Conservation (phyloP, 2,797 vertebrate genomes). For the Oreochromis grahami region DNA sequence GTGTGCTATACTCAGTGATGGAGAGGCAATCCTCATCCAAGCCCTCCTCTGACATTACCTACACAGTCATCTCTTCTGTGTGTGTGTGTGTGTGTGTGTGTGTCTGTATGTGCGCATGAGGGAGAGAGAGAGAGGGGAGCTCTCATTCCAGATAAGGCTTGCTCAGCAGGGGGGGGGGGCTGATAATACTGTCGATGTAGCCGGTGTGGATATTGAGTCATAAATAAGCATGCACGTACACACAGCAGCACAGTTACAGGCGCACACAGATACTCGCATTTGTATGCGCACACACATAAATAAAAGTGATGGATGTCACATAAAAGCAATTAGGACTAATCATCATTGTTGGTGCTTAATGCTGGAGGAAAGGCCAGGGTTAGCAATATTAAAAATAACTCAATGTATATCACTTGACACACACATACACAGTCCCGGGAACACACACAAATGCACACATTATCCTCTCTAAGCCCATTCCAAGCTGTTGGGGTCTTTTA, state of each 20-base stretch:
- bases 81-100: constrained; percentile 2
- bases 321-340: constrained; percentile 69
- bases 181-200: constrained; percentile 72
- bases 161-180: constrained; percentile 52
- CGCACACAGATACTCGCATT: constrained; percentile 21
- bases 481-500: constrained; percentile 39
- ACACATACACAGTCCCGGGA: neutral
- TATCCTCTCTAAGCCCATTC: constrained; percentile 34
- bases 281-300: constrained; percentile 45
- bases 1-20: constrained; percentile 27
- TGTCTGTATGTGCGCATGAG: neutral
- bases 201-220: constrained; percentile 69
- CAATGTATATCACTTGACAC: constrained; percentile 33
- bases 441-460: constrained; percentile 23
- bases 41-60: constrained; percentile 55
- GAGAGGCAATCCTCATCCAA: constrained; percentile 55
- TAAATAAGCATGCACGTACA: constrained; percentile 63
- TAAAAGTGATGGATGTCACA: constrained; percentile 54
- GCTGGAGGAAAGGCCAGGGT: constrained; percentile 44
- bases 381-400: constrained; percentile 62
- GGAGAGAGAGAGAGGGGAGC: neutral
- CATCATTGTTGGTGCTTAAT: constrained; percentile 61
- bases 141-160: constrained; percentile 65
- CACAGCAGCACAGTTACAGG: constrained; percentile 10
- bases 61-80: constrained; percentile 35